Base-by-base conservation (phyloP, 2,888 invertebrate genomes). In the Pristionchus japonicus region DNA sequence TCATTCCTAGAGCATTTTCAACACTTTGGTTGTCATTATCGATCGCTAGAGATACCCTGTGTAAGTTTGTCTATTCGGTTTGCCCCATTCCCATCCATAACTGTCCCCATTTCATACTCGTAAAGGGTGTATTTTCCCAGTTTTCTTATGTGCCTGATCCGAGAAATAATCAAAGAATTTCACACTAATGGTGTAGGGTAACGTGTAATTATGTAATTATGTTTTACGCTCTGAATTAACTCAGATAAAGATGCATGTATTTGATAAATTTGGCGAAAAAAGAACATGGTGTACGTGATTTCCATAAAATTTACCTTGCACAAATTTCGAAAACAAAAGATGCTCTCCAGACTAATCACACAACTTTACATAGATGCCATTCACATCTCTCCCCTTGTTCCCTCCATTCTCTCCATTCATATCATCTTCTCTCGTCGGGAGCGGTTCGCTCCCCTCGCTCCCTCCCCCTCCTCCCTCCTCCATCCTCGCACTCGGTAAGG, bases 1-100 rank as follows among this genome's bases (percentile, higher is more conserved):
- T 74, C 40, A 40, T 74, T 74, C 40, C 70, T 40, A 40, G n/a
- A 40, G 34, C 82, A 82, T 82, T 47, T 49, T 17, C 13, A 77
- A 31, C 27, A n/a, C 49, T 82, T 82, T 40, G 34, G 70, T 40
- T 74, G 70, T 74, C 70, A 40, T 74, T 74, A 40, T 74, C 40
- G 34, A 74, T 23, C 20, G 40, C 31, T 20, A 23, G 37, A 40
- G 40, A n/a, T 43, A 40, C 47, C 43, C 77, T 77, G 20, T n/a
- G n/a, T n/a, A n/a, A 23, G 23, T 43, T 34, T 20, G 20, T 23
- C 17, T 17, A 57, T 57, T 9, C n/a, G 57, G 23, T 57, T 57
- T 57, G 57, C 57, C 57, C 23, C n/a, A n/a, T 23, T 57, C 57
- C 23, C 9, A 3, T 57, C 57, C n/a, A 23, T n/a, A n/a, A n/a